phyloP scores from a whole-genome alignment of 2,888 invertebrate species.

The Ariolimax columbianus region DNA sequence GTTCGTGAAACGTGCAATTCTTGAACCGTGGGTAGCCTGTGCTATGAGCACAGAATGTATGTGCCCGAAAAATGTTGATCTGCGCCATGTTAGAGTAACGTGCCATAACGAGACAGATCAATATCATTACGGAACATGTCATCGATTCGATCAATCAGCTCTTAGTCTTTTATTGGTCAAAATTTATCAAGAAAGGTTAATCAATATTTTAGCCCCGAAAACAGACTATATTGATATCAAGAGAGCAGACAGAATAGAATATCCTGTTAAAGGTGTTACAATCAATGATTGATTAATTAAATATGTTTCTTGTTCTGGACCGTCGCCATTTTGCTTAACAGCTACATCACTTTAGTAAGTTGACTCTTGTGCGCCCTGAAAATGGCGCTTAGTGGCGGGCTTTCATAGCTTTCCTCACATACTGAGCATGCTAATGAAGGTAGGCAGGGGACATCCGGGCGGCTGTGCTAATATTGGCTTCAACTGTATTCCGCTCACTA shows the following conservation, averaged over 20 bases:
- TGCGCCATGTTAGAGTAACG: neutral
- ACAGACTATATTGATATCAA: slow-evolving; percentile 17
- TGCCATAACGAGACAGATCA: slow-evolving; percentile 17
- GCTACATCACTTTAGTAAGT: no score
- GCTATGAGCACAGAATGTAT: slow-evolving; percentile 42
- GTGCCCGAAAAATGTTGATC: slow-evolving; percentile 36
- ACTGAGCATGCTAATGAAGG: no score
- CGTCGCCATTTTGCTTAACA: no score
- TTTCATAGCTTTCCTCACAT: no score
- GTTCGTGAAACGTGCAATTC: slow-evolving; percentile 38
- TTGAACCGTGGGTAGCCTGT: slow-evolving; percentile 53
- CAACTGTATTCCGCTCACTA: no score
- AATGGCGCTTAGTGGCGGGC: no score
- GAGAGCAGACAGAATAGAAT: slow-evolving; percentile 20
- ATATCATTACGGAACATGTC: slow-evolving; percentile 46
- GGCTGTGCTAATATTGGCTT: no score
- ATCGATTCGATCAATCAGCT: slow-evolving; percentile 53
- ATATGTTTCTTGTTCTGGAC: no score
- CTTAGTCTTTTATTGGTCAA: slow-evolving; percentile 47
- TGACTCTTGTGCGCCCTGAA: no score
- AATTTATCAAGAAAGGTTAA: slow-evolving; percentile 33
- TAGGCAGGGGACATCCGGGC: no score
- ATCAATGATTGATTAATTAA: neutral
- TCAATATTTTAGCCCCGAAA: neutral
- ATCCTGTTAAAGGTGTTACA: neutral